Conservation (phyloP, 1,140 invertebrate genomes). For the Pantala flavescens region DNA sequence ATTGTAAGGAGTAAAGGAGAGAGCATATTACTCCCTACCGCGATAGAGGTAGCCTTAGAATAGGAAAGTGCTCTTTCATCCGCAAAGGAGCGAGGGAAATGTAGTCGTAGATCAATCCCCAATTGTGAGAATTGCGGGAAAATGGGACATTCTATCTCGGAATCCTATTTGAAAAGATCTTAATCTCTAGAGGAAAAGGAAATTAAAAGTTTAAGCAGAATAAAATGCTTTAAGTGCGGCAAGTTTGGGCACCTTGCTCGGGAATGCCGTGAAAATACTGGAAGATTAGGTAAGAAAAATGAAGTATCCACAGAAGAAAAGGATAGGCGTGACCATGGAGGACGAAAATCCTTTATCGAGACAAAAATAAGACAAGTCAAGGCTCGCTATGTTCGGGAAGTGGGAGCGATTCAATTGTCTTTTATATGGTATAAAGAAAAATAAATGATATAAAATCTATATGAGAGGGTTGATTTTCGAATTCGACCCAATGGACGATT, state of each 20-base stretch:
- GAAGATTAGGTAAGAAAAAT: neutral
- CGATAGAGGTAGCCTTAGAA: constrained; percentile 9
- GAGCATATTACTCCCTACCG: neutral
- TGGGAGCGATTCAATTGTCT: neutral
- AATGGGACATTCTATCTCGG: neutral
- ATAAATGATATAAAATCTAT: neutral
- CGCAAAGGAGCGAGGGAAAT: neutral
- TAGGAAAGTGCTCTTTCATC: neutral
- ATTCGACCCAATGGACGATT: neutral
- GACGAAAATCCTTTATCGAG: neutral
- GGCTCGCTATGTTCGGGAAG: neutral
- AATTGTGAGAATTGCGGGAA: neutral
- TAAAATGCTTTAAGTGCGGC: neutral
- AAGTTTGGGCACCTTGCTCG: too few species aligned
- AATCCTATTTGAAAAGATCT: neutral
- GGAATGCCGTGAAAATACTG: neutral
- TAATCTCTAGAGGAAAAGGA: neutral
- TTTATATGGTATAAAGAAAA: neutral
- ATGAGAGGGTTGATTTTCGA: too few species aligned
- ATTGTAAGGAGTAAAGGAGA: constrained; percentile 2
- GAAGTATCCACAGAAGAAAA: neutral
- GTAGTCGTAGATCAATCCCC: neutral
- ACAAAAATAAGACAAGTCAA: neutral
- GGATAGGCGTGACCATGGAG: neutral
- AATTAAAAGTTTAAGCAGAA: neutral